Base-by-base conservation (phyloP, 2,888 invertebrate genomes). In the Leptopilina drosophilae region DNA sequence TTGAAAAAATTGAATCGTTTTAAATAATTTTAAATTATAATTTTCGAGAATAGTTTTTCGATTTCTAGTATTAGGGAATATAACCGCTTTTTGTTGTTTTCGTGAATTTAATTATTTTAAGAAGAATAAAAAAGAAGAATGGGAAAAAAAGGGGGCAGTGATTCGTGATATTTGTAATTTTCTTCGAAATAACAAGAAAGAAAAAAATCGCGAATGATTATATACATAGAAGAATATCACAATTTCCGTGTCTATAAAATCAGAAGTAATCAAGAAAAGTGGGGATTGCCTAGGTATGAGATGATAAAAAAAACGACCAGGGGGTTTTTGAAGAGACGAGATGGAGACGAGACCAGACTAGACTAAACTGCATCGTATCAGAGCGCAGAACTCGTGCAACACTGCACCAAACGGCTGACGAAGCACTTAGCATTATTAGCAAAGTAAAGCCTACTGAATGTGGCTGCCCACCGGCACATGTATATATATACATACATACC, bases 341-440 rank as follows among this genome's bases (percentile, higher is more conserved):
- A 81, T n/a, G 80, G 81, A 82, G 84, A 83, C 83, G 82, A 77
- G 78, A 81, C 62, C 20, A 62, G 62, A 78, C 79, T 80, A 79
- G 77, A 77, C 80, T 66, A 12, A 4, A 49, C 49, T 11, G 77
- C 80, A 80, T 80, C 82, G 83, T 82, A 83, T 83, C 82, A 59
- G 78, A 42, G 83, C 81, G 83, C 81, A 59, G 76, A 42, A 83
- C 82, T 85, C 79, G 84, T 81, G 85, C 85, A 85, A 85, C 84
- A 85, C 88, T 87, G 87, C 87, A 87, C 85, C 87, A 87, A 89
- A 84, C 88, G 86, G 84, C 88, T 90, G 89, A 90, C 89, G 89
- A 90, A 91, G 90, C 90, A 91, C 90, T 91, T 91, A 91, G 90
- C 88, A 88, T 90, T 91, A 91, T 91, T 91, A 91, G 89, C 89